Evolutionary conservation across 2,888 invertebrate genomes (phyloP).

Genomic region (Conomelus anceps): DNA sequence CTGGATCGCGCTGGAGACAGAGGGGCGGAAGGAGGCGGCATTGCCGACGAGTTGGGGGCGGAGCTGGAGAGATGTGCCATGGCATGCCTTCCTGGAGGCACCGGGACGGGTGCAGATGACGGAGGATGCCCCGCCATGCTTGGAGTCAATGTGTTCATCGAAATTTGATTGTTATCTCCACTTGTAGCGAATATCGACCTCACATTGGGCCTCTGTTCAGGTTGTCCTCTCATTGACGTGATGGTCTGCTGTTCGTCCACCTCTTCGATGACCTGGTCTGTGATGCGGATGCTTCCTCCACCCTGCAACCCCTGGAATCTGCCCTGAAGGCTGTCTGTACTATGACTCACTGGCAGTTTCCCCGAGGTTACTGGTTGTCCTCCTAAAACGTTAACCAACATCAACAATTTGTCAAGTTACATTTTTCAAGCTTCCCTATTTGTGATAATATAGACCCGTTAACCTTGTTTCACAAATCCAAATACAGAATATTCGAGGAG

Average conservation of each 20-base stretch:
- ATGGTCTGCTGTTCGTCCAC: slow-evolving; percentile 74
- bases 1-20: slow-evolving; percentile 32
- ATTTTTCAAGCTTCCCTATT: too few species aligned
- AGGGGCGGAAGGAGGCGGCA: slow-evolving; percentile 23
- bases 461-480: too few species aligned
- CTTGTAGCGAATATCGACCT: slow-evolving; percentile 31
- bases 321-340: slow-evolving; percentile 30
- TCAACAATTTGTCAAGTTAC: not conserved
- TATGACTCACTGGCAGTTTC: slow-evolving; percentile 28
- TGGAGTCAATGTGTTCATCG: not conserved
- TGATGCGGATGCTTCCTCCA: slow-evolving; percentile 44
- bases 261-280: slow-evolving; percentile 56
- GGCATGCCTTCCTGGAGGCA: slow-evolving; percentile 22
- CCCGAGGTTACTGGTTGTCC: not conserved
- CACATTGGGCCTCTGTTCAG: slow-evolving; percentile 32
- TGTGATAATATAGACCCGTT: too few species aligned
- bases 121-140: slow-evolving; percentile 42
- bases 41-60: slow-evolving; percentile 28
- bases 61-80: slow-evolving; percentile 29
- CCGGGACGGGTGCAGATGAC: slow-evolving; percentile 56
- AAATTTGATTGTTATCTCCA: not conserved
- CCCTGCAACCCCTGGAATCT: slow-evolving; percentile 17
- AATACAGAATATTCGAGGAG: too few species aligned
- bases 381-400: not conserved
- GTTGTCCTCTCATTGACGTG: slow-evolving; percentile 52